Conservation (phyloP, 2,797 vertebrate genomes). For the Chiloscyllium punctatum region DNA sequence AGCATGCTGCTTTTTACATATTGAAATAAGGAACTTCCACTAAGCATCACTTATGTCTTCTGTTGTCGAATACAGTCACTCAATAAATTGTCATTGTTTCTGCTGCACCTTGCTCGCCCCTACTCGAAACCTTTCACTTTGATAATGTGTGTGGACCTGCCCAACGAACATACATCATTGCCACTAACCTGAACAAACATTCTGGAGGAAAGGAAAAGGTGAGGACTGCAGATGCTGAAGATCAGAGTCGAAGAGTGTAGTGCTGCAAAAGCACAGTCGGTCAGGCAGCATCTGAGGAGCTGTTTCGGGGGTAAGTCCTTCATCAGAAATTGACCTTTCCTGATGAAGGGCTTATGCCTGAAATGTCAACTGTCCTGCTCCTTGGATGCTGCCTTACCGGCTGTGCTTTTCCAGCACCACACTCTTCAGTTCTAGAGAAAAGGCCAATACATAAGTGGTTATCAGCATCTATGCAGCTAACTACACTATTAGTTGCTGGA, state of each 20-base stretch:
- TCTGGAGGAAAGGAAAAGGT: background rate
- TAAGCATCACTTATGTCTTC: background rate
- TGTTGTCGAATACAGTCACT: background rate
- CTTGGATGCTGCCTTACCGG: too few relatives aligned
- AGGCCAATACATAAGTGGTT: background rate
- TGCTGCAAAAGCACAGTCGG: too few relatives aligned
- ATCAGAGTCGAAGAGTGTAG: too few relatives aligned
- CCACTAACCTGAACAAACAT: background rate
- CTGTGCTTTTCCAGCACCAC: too few relatives aligned
- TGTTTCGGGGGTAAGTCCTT: too few relatives aligned
- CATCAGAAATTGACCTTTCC: too few relatives aligned
- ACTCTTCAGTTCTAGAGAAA: background rate
- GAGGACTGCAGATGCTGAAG: too few relatives aligned
- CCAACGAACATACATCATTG: background rate
- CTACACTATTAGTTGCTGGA: background rate
- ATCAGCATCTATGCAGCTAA: background rate
- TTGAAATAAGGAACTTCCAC: background rate
- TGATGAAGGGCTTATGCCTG: too few relatives aligned
- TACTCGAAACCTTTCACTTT: background rate
- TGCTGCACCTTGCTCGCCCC: background rate
- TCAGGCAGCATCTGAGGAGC: too few relatives aligned
- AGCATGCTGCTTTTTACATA: background rate
- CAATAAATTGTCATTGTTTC: background rate
- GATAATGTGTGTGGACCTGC: background rate
- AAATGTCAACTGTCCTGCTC: too few relatives aligned